These are phyloP conservation scores for Gobio gobio DNA, from an alignment of 2,113 vertebrate species.

Conservation along the genomic window DNA sequence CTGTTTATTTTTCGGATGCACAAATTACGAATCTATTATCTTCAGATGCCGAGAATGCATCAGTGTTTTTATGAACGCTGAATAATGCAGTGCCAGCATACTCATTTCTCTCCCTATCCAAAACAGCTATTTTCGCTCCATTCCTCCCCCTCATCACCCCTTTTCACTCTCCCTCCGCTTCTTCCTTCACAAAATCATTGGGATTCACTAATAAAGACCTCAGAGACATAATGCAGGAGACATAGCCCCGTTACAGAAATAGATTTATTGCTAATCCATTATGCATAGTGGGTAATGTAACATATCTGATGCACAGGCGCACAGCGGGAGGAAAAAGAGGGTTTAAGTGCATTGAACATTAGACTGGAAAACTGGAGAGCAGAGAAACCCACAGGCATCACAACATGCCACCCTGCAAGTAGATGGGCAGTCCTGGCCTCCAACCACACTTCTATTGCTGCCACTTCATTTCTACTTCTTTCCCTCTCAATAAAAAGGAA, in stretches of 20 bases:
- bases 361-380: slow-evolving; percentile 46
- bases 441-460: slow-evolving; percentile 36
- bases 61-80: neutral
- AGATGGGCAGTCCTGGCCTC: slow-evolving; percentile 45
- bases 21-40: neutral
- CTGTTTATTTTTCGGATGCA: neutral
- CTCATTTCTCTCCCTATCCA: slow-evolving; percentile 25
- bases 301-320: slow-evolving; percentile 56
- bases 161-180: slow-evolving; percentile 39
- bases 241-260: slow-evolving; percentile 56
- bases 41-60: neutral
- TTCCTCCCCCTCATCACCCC: slow-evolving; percentile 17
- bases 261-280: slow-evolving; percentile 63
- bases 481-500: slow-evolving; percentile 44
- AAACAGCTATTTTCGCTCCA: slow-evolving; percentile 35
- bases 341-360: slow-evolving; percentile 57
- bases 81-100: slow-evolving; percentile 22
- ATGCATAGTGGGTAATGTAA: slow-evolving; percentile 61
- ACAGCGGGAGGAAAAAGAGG: slow-evolving; percentile 47
- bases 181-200: slow-evolving; percentile 46
- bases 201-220: slow-evolving; percentile 60
- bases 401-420: slow-evolving; percentile 54
- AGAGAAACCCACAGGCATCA: slow-evolving; percentile 45
- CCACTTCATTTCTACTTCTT: slow-evolving; percentile 6
- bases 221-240: slow-evolving; percentile 54